Conservation (phyloP, 2,888 invertebrate species). For the Scaptomyza polygonia region DNA sequence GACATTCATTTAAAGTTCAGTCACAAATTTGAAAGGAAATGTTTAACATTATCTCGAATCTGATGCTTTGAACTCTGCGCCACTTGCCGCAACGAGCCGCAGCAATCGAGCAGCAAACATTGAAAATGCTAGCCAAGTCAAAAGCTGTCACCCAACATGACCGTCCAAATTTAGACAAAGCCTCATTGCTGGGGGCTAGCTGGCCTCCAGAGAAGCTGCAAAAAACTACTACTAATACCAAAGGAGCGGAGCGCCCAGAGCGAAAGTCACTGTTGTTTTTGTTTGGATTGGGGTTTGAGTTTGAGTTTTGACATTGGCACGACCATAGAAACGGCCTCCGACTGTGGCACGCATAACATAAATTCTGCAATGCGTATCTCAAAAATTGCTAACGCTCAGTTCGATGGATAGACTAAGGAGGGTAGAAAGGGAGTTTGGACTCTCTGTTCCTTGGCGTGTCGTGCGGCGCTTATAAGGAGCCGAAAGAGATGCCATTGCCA, state of each 20-base stretch:
- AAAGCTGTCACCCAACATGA: slow-evolving; percentile 75
- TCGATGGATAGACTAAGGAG: slow-evolving; percentile 29
- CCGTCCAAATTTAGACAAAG: slow-evolving; percentile 78
- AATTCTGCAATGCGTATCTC: slow-evolving; percentile 78
- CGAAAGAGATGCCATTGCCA: slow-evolving; percentile 75
- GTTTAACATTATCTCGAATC: slow-evolving; percentile 71
- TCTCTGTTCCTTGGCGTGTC: slow-evolving; percentile 70
- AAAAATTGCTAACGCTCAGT: slow-evolving; percentile 67
- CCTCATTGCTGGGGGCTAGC: slow-evolving; percentile 54
- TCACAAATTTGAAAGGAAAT: slow-evolving; percentile 75
- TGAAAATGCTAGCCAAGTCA: slow-evolving; percentile 66
- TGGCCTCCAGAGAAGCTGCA: slow-evolving; percentile 60
- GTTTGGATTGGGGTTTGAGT: slow-evolving; percentile 29
- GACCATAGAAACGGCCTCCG: slow-evolving; percentile 55
- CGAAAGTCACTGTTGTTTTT: slow-evolving; percentile 67
- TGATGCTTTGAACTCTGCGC: slow-evolving; percentile 76
- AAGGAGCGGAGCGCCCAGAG: slow-evolving; percentile 43
- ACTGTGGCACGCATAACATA: slow-evolving; percentile 76
- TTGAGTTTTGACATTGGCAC: slow-evolving; percentile 57
- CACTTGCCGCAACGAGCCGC: slow-evolving; percentile 52
- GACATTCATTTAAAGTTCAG: slow-evolving; percentile 37
- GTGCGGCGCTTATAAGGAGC: slow-evolving; percentile 70
- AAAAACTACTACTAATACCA: background rate
- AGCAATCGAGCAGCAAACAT: slow-evolving; percentile 26
- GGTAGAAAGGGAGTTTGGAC: background rate